Evolutionary conservation across 2,113 vertebrate species (phyloP), one percentile per base, ranked within the genome.

Genomic region (Polyodon spathula): DNA sequence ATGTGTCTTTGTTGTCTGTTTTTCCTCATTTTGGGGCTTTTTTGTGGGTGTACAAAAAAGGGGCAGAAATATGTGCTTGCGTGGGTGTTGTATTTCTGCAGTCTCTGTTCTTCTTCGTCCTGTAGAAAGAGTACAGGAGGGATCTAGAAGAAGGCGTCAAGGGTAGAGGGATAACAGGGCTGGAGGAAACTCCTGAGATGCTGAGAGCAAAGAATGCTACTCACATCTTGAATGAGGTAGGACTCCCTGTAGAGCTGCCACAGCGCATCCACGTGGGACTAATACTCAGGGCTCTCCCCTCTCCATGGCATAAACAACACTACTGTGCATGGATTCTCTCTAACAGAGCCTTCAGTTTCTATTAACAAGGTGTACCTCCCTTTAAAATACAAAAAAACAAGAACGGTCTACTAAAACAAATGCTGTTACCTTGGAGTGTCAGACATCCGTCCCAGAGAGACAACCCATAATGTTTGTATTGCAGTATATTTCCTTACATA

Each of bases 101-200:
- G 68, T 76, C 64, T 78, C 65, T 86, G 64, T 87, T 76, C 70
- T 78, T 77, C 48, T 83, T 76, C 71, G 6, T 76, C 70, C 77
- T 82, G 63, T 80, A 99, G 96, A 97, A 86, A 95, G 96, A 97
- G 64, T 97, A 97, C 84, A 95, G 88, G 81, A 97, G 56, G 85
- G 95, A 99, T 85, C 88, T 97, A 76, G 93, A 97, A 69, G 93
- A 98, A 81, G 94, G 93, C 68, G 93, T 98, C 73, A 98, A 88
- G 84, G 96, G 96, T 72, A 95, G 89, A 87, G 95, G 95, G 67
- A 83, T 98, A 71, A 93, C 83, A 62, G 78, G 81, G 66, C 73
- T 94, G 73, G 95, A 98, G 79, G 94, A 98, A 81, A 99, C 96
- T 73, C 96, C 96, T 67, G 96, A 99, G 56, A 90, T 93, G 82